Conservation (phyloP, 1,140 invertebrate species). For the Trachymyrmex cornetzi region DNA sequence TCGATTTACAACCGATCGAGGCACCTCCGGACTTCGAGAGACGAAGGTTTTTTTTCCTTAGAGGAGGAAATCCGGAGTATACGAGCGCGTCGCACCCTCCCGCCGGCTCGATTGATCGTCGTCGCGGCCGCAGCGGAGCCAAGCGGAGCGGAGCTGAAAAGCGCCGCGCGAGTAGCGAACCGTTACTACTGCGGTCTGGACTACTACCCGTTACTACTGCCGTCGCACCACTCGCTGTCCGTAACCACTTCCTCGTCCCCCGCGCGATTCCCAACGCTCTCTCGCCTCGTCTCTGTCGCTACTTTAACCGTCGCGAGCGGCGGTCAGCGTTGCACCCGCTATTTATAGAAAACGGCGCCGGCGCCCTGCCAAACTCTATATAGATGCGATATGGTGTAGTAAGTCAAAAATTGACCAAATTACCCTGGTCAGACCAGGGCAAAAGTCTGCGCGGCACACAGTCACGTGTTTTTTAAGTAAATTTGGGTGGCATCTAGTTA, state of each 20-base stretch:
- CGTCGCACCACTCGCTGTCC: conserved; percentile 12
- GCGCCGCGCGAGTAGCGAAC: conserved; percentile 38
- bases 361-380: conserved; percentile 79
- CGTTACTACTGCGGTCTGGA: conserved; percentile 48
- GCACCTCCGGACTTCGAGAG: neutral
- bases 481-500: too few relatives aligned
- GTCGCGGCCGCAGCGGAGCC: conserved; percentile 26
- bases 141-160: neutral
- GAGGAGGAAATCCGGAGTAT: neutral
- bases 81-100: neutral
- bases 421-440: neutral
- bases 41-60: neutral
- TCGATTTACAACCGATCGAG: neutral
- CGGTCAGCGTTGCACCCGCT: conserved; percentile 69
- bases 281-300: conserved; percentile 50
- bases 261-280: conserved; percentile 19
- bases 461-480: neutral
- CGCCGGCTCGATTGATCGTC: conserved; percentile 54
- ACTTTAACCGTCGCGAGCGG: conserved; percentile 59
- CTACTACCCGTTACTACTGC: conserved; percentile 51
- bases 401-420: conserved; percentile 46
- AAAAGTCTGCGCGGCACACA: neutral
- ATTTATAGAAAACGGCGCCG: conserved; percentile 81
- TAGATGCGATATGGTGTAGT: conserved; percentile 67
- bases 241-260: conserved; percentile 50